A percentile compares a stretch with the other conserved stretches of the same genome.
Evolutionary conservation across 64 coral and sea anemone genomes (phyloP).

Genomic region (Montipora capricornis): DNA sequence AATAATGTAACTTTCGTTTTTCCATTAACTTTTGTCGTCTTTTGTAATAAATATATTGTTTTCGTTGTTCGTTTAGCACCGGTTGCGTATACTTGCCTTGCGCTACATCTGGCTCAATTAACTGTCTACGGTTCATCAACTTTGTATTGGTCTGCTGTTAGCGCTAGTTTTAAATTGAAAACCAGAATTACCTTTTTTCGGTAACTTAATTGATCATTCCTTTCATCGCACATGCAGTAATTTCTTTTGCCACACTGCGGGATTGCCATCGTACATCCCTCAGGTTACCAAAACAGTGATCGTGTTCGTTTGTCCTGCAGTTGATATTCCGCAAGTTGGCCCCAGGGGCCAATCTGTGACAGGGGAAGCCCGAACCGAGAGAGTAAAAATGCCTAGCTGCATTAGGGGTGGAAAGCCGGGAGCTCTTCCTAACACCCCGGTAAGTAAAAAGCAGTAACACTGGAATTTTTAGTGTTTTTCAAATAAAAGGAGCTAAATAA

Average conservation of each 20-base stretch:
- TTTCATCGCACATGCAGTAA: neutral
- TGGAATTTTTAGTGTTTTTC: neutral
- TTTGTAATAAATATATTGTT: too few relatives aligned
- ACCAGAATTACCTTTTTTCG: too few relatives aligned
- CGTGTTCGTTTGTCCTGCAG: slow-evolving; percentile 3
- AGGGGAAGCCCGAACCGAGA: slow-evolving; percentile 70
- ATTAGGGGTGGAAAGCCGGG: slow-evolving; percentile 90
- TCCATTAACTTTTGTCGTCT: too few relatives aligned
- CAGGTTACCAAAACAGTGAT: neutral
- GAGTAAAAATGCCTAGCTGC: slow-evolving; percentile 79
- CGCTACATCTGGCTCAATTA: too few relatives aligned
- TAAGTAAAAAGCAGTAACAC: neutral
- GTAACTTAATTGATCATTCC: too few relatives aligned
- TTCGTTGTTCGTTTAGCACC: too few relatives aligned
- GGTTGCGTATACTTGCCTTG: too few relatives aligned
- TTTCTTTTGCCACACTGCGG: too few relatives aligned
- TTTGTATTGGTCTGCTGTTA: too few relatives aligned
- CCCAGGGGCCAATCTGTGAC: slow-evolving; percentile 90
- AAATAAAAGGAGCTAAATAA: neutral
- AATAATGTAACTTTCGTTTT: too few relatives aligned
- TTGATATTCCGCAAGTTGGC: slow-evolving; percentile 67
- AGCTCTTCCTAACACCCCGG: slow-evolving; percentile 91
- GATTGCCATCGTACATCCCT: neutral
- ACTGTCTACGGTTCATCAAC: too few relatives aligned
- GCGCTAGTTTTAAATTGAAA: too few relatives aligned